Base-by-base conservation (phyloP, 2,113 vertebrate genomes). In the Empidonax alnorum region DNA sequence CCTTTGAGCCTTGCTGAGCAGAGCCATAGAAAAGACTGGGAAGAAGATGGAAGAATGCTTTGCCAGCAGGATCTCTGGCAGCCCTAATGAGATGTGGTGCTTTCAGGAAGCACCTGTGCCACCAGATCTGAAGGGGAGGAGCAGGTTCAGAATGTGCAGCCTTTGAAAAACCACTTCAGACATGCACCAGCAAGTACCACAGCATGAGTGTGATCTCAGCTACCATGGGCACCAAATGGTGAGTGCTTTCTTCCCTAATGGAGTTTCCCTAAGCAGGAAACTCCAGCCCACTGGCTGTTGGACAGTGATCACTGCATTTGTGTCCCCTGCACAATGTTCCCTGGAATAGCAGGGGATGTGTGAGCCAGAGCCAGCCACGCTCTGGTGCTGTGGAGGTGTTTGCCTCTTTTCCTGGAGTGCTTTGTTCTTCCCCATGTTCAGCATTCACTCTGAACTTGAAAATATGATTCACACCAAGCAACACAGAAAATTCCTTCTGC, bases 21-120 rank as follows among this genome's bases (percentile, higher is more conserved):
- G 77, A 31, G 21, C 0, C 0, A 12, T 22, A 4, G 3, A 15
- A 39, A 50, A 21, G 47, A 4, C 19, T 2, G 12, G 37, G 58
- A 20, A 33, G 17, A 59, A 13, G 50, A 28, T 2, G 22, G 58
- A 37, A 17, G 21, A 55, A 4, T 28, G n/a, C 37, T 90, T 37
- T 35, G n/a, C 31, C 72, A 73, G 53, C 24, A 56, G 78, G 52
- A 17, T 18, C 8, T n/a, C 41, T 20, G 46, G 5, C 41, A 69
- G 6, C 22, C 21, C 56, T 81, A 35, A 41, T 10, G 9, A 56
- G 25, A 30, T 23, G 6, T 23, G 42, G 4, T 33, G 69, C 30
- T 82, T 49, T 33, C 62, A 53, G 67, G 35, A 10, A 33, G 11
- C 10, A 30, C 35, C 55, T 74, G 37, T 44, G 53, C 15, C 71